These are phyloP conservation scores for Hylia prasina DNA, from an alignment of 2,113 vertebrate genomes.

Conservation along the genomic window DNA sequence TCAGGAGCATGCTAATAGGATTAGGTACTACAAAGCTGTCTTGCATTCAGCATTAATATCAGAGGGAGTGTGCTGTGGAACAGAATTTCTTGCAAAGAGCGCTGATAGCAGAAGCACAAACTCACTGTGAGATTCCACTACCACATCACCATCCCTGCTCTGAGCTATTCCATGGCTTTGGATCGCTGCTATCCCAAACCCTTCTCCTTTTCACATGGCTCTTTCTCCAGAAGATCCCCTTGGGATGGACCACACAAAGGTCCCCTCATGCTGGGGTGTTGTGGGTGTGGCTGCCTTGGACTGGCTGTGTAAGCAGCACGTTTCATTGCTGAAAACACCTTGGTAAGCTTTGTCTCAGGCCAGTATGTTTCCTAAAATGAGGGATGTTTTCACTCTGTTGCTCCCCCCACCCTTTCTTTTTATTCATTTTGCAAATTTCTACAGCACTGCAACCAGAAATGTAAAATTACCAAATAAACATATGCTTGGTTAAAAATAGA, in stretches of 20 bases:
- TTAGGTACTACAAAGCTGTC: slow-evolving; percentile 20
- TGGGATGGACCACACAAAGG: neutral
- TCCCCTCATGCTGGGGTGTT: no score
- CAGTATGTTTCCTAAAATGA: neutral
- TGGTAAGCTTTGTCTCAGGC: neutral
- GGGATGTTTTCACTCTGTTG: neutral
- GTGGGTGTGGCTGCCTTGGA: no score
- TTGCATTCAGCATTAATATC: neutral
- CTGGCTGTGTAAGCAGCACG: fast-evolving
- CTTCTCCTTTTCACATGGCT: neutral
- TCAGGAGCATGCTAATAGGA: slow-evolving; percentile 32
- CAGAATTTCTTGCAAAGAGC: neutral
- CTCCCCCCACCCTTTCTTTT: neutral
- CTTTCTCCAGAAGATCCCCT: neutral
- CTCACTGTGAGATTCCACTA: neutral
- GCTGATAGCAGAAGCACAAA: neutral
- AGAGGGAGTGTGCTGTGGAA: neutral
- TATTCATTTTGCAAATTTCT: neutral
- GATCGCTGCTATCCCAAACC: neutral
- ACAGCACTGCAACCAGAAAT: neutral
- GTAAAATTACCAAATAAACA: neutral
- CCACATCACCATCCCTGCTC: neutral
- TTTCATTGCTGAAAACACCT: neutral
- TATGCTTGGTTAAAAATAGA: neutral
- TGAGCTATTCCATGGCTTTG: neutral